Base-by-base conservation (phyloP, 2,888 invertebrate genomes). In the Machimus rusticus region DNA sequence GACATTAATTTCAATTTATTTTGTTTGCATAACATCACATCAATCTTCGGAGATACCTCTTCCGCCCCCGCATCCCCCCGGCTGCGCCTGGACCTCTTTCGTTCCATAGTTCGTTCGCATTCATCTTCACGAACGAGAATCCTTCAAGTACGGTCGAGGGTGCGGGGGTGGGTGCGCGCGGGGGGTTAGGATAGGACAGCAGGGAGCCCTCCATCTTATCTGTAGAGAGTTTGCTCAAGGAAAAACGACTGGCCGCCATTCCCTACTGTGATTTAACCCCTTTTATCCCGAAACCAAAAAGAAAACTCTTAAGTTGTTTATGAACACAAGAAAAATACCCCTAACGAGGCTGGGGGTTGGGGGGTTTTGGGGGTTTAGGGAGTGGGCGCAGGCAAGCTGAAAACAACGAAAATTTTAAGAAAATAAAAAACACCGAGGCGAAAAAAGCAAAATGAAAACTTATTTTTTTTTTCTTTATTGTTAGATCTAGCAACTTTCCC, bases 1-100 rank as follows among this genome's bases (percentile, higher is more conserved):
- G 84, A 84, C 84, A 84, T 66, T 84, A 84, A 84, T 84, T 84
- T 84, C 84, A 84, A 84, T 84, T 84, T 84, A 84, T 84, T 84
- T 84, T 84, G 84, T 84, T 84, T 84, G 74, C 84, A 66, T 74
- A 84, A 74, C 74, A 84, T 84, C 84, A 74, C 84, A 84, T 84
- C 84, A 84, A 84, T 84, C 84, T 84, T 84, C 84, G 84, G 74
- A 43, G 84, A 55, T 81, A 81, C 81, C 81, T 37, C 81, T 55
- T 81, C 34, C 19, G 34, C 81, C 31, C 55, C 31, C 55, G 9
- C 8, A 19, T 5, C 19, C 55, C 55, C 19, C 19, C 55, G 28
- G 5, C 66, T 66, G 23, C 2, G 66, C 66, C 66, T 28, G 34
- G 31, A 51, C 28, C 55, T 34, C 81, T 31, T 31, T 79, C 46